These are phyloP conservation scores for Glyphotaelius pellucidus DNA, from an alignment of 2,888 invertebrate genomes.

Conservation along the genomic window DNA sequence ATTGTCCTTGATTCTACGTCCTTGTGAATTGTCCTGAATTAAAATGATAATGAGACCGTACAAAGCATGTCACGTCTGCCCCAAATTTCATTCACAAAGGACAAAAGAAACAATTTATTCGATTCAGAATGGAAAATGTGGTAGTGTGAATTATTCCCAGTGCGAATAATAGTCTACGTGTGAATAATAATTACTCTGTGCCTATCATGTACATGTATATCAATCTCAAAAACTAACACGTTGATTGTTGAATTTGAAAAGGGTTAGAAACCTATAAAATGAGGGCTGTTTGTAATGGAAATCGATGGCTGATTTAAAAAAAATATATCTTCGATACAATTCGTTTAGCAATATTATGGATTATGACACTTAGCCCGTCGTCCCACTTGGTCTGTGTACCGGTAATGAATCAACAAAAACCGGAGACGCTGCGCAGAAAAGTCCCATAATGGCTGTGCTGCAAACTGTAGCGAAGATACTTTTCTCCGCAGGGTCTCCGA, in stretches of 20 bases:
- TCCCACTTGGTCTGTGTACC: no score
- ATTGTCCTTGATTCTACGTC: slow-evolving; percentile 43
- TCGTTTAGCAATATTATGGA: not conserved
- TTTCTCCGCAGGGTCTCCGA: no score
- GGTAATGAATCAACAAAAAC: no score
- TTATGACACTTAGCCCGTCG: not conserved
- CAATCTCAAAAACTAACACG: not conserved
- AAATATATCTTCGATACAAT: not conserved
- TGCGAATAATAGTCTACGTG: not conserved
- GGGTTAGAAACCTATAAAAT: not conserved
- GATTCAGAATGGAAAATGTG: slow-evolving; percentile 7
- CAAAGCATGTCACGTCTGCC: slow-evolving; percentile 27
- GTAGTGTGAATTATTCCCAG: not conserved
- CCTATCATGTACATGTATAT: not conserved
- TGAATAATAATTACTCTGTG: not conserved
- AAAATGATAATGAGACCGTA: not conserved
- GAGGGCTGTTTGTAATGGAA: not conserved
- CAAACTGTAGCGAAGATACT: no score
- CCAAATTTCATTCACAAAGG: slow-evolving; percentile 27
- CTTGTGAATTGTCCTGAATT: slow-evolving; percentile 27
- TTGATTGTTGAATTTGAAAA: not conserved
- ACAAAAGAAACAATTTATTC: slow-evolving; percentile 15
- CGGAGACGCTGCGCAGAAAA: no score
- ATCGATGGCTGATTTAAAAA: no score
- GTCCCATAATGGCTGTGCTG: no score